Evolutionary conservation across 2,113 vertebrate species (phyloP).

Genomic region (Ceyx cyanopectus): DNA sequence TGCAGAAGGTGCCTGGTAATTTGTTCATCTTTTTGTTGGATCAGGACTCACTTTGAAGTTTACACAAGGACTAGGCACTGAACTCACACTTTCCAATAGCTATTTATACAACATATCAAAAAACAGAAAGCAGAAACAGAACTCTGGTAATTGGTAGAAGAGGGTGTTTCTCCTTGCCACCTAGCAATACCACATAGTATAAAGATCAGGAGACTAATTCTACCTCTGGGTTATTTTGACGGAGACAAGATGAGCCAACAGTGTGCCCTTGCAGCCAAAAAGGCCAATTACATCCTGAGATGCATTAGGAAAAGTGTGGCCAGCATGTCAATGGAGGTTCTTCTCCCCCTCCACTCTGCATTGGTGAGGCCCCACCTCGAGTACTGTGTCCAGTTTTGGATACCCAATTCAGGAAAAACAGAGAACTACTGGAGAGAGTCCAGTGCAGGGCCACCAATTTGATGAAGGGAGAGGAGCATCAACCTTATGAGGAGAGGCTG

Average conservation of each 20-base stretch:
- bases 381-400: no score
- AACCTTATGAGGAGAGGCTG: no score
- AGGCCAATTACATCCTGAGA: no score
- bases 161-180: not conserved
- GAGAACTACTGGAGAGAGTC: no score
- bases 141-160: not conserved
- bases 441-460: no score
- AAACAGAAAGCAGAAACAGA: not conserved
- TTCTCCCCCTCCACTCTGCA: no score
- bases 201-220: not conserved
- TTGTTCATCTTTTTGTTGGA: not conserved
- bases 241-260: not conserved
- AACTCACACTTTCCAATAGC: not conserved
- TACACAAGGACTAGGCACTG: not conserved
- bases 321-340: no score
- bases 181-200: rapidly evolving
- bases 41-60: not conserved
- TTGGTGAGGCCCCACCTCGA: no score
- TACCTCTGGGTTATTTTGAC: not conserved
- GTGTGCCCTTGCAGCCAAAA: no score
- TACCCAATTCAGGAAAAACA: no score
- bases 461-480: no score
- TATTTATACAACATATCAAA: not conserved
- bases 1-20: not conserved
- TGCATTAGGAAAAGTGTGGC: no score